Base-by-base conservation (phyloP, 2,113 vertebrate genomes). In the Pterocles burchelli region DNA sequence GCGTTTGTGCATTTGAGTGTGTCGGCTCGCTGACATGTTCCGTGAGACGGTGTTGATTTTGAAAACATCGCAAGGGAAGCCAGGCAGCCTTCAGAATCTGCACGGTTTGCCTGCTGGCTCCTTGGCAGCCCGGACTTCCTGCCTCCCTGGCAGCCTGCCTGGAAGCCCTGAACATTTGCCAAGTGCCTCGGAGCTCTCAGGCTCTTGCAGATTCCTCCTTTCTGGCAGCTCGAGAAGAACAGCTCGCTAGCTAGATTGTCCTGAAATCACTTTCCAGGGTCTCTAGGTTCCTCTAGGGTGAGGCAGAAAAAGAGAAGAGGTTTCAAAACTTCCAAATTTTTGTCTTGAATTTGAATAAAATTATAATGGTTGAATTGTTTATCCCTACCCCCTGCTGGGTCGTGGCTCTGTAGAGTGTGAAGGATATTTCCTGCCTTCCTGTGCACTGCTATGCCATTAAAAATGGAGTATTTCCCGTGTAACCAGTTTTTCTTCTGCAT, bases 41-140 rank as follows among this genome's bases (percentile, higher is more conserved):
- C 7, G 5, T 29, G 66, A 73, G 73, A 54, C 7, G 0, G 2
- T 8, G 77, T 38, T 57, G 89, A n/a, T 48, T 70, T 38, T 51
- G 86, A 36, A 74, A 66, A 78, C 61, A 29, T 11, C 0, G 25
- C 46, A 68, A 18, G 48, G 82, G 55, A 68, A 79, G 77, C 33
- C 79, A 55, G 81, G 88, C 89, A 51, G 68, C 6, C 34, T 58
- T 33, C 29, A 26, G 78, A 57, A 33, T 29, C 62, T 20, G 34
- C 29, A 2, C 9, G 2, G 17, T 45, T 78, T 21, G 71, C 89
- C 93, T 95, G 93, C 95, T 95, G 94, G 61, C 90, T 92, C 85
- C 92, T 59, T 95, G 94, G 90, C 94, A 97, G 85, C 90, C 86
- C 0, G 55, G 90, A 15, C 72, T 90, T 96, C 92, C 96, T 95